Percentiles rank a stretch among this genome's conserved stretches.
These are phyloP conservation scores for Montipora efflorescens DNA, from an alignment of 64 coral and sea anemone genomes.

Conservation along the genomic window DNA sequence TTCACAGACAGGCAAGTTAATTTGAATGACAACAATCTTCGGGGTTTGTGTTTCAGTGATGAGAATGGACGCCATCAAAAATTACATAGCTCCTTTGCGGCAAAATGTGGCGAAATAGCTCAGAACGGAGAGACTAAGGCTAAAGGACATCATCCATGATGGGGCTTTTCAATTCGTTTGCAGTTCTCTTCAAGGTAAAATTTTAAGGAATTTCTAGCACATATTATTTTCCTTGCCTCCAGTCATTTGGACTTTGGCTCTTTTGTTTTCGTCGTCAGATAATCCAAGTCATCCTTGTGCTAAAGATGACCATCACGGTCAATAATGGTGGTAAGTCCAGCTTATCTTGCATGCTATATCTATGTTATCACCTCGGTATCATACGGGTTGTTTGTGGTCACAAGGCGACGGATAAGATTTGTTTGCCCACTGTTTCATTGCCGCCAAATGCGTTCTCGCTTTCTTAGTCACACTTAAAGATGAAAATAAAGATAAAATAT, in stretches of 20 bases:
- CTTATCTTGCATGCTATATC: background rate
- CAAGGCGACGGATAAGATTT: background rate
- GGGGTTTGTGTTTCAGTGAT: background rate
- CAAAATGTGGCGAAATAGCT: background rate
- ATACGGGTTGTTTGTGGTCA: conserved; percentile 7
- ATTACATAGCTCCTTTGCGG: background rate
- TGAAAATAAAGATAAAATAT: too few relatives aligned
- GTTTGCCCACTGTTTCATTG: background rate
- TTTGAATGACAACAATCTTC: conserved; percentile 25
- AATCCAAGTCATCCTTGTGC: conserved; percentile 31
- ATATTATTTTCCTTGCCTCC: background rate
- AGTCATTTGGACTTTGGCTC: background rate
- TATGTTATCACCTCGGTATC: background rate
- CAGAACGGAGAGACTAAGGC: background rate
- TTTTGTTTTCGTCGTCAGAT: background rate
- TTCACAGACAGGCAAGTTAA: conserved; percentile 40
- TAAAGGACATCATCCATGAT: background rate
- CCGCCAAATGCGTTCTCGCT: too few relatives aligned
- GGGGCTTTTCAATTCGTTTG: background rate
- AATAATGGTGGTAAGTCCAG: conserved; percentile 26
- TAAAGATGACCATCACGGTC: conserved; percentile 29
- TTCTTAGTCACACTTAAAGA: too few relatives aligned
- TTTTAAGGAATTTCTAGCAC: background rate
- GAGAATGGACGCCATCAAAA: background rate
- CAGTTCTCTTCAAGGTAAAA: background rate